Percentiles rank a stretch among this genome's conserved stretches.
phyloP scores from a whole-genome alignment of 2,113 vertebrate genomes.

The Edolisoma coerulescens region DNA sequence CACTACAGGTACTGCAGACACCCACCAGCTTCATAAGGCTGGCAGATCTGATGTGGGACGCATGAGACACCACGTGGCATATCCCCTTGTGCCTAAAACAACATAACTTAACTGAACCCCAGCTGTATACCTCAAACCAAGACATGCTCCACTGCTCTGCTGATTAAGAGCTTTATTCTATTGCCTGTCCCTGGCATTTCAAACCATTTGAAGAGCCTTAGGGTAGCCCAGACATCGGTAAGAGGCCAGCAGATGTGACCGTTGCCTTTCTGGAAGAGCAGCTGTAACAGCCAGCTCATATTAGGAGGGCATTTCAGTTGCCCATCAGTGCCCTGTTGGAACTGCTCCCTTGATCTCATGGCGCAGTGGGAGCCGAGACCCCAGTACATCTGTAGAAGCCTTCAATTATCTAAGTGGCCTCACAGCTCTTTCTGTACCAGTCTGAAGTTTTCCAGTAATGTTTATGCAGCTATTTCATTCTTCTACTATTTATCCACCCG shows the following conservation, averaged over 20 bases:
- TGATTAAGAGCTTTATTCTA: not conserved
- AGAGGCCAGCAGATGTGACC: accelerated
- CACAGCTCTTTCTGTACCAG: not conserved
- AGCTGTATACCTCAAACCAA: not conserved
- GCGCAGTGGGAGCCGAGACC: not conserved
- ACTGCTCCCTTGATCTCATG: not conserved
- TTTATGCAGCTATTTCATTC: constrained; percentile 17
- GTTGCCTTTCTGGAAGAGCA: not conserved
- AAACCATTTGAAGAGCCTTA: not conserved
- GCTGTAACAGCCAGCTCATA: not conserved
- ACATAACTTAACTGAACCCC: not conserved
- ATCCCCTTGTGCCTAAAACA: not conserved
- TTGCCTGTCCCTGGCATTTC: not conserved
- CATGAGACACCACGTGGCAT: accelerated
- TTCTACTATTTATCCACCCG: not conserved
- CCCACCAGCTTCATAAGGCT: not conserved
- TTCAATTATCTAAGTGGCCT: not conserved
- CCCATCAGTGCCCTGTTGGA: not conserved
- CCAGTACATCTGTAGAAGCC: not conserved
- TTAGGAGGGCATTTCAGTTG: not conserved
- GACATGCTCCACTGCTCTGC: not conserved
- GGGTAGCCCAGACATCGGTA: not conserved
- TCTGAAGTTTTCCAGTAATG: constrained; percentile 6
- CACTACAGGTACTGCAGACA: not conserved
- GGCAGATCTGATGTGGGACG: not conserved